Percentiles rank a stretch among this genome's conserved stretches.
Evolutionary conservation across 2,797 vertebrate genomes (phyloP).

Genomic region (Centropyge bicolor): DNA sequence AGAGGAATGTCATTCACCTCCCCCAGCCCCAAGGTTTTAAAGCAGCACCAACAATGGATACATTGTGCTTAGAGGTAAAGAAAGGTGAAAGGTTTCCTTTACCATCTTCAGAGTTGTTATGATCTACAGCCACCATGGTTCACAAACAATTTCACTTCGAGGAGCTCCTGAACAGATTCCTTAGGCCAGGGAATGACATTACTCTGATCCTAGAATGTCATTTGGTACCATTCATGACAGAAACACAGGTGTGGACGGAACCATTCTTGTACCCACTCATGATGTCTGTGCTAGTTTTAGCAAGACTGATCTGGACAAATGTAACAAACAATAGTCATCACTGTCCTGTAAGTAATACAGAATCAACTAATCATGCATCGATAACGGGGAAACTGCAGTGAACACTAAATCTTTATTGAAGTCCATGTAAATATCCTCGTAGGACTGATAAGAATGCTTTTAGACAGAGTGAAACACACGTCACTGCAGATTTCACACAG

Average conservation of each 20-base stretch:
- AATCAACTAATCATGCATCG: slow-evolving; percentile 16
- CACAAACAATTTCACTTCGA: slow-evolving; percentile 23
- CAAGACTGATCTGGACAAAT: background rate
- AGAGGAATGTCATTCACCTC: slow-evolving; percentile 75
- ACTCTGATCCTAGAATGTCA: background rate
- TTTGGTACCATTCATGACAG: background rate
- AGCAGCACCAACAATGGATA: slow-evolving; percentile 66
- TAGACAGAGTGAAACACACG: background rate
- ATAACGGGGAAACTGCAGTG: background rate
- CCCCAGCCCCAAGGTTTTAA: slow-evolving; percentile 63
- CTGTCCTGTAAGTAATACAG: background rate
- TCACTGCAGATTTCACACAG: slow-evolving; percentile 34
- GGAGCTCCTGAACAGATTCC: slow-evolving; percentile 6
- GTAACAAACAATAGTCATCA: background rate
- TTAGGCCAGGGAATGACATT: background rate
- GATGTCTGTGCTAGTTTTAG: background rate
- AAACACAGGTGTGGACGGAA: slow-evolving; percentile 7
- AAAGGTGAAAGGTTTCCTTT: slow-evolving; percentile 56
- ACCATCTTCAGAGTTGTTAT: slow-evolving; percentile 49
- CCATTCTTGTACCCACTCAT: background rate
- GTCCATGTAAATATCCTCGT: background rate
- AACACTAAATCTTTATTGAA: background rate
- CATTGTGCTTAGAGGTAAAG: slow-evolving; percentile 69
- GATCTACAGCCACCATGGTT: slow-evolving; percentile 32
- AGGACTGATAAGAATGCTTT: slow-evolving; percentile 1